These are phyloP conservation scores for Eretmochelys imbricata DNA, from an alignment of 2,113 vertebrate species.

Conservation along the genomic window DNA sequence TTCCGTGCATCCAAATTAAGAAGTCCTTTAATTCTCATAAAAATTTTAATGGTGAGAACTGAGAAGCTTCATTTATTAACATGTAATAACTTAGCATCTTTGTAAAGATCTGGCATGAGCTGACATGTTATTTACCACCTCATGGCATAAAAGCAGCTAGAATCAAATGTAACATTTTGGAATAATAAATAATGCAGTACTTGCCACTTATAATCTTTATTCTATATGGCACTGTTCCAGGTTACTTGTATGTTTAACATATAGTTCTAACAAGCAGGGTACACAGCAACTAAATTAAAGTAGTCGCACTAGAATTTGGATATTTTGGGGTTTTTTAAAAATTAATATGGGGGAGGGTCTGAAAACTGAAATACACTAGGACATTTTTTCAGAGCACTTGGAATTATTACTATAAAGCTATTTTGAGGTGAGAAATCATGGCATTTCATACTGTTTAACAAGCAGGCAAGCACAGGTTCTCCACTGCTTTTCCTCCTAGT, in stretches of 20 bases:
- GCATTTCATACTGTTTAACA: conserved; percentile 7
- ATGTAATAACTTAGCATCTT: not conserved
- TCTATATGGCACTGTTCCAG: not conserved
- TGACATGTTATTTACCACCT: conserved; percentile 4
- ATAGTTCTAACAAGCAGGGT: not conserved
- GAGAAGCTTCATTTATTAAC: not conserved
- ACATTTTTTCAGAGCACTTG: conserved; percentile 34
- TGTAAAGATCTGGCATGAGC: not conserved
- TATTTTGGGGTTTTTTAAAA: not conserved
- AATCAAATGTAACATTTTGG: not conserved
- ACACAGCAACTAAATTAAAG: conserved; percentile 8
- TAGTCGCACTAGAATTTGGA: not conserved
- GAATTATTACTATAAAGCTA: not conserved
- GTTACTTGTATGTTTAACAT: not conserved
- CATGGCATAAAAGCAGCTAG: not conserved
- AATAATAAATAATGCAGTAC: conserved; percentile 7
- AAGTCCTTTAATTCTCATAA: not conserved
- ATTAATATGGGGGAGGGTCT: not conserved
- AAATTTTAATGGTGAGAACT: not conserved
- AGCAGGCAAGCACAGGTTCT: not conserved
- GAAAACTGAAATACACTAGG: not conserved
- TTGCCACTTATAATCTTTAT: not conserved
- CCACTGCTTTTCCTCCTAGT: not conserved
- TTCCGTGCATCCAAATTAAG: not conserved
- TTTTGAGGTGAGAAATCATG: not conserved